phyloP scores from a whole-genome alignment of 2,888 invertebrate genomes.

The Nemapogon koenigi region DNA sequence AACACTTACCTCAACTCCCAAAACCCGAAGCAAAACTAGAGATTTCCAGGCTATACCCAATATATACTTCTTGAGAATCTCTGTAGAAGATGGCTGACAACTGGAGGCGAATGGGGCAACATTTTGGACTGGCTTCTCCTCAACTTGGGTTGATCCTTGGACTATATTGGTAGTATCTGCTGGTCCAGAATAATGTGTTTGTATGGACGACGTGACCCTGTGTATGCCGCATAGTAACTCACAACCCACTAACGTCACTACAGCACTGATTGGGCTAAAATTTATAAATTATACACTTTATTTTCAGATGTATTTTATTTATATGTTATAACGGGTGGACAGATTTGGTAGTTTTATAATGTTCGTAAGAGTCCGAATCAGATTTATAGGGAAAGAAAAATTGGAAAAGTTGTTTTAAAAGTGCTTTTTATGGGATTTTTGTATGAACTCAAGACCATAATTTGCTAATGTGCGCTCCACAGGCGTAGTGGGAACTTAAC shows the following conservation, averaged over 20 bases:
- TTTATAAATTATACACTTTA: not conserved
- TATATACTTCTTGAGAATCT: conserved; percentile 58
- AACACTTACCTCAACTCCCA: conserved; percentile 65
- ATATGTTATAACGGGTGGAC: not conserved
- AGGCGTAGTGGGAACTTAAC: no score
- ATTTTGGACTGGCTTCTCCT: conserved; percentile 20
- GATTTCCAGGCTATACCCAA: conserved; percentile 69
- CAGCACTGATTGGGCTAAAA: conserved; percentile 58
- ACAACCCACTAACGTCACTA: conserved; percentile 68
- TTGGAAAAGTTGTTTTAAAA: no score
- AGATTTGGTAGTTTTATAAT: not conserved
- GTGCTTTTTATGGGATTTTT: no score
- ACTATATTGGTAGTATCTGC: conserved; percentile 16
- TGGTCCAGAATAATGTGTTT: conserved; percentile 28
- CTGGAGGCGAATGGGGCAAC: conserved; percentile 38
- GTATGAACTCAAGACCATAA: no score
- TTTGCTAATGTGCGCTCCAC: no score
- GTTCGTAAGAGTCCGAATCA: no score
- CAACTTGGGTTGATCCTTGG: conserved; percentile 12
- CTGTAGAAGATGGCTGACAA: conserved; percentile 31
- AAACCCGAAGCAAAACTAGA: conserved; percentile 59
- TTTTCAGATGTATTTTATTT: not conserved
- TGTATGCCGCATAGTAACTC: conserved; percentile 70
- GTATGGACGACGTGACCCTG: conserved; percentile 53
- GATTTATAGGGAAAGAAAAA: no score